phyloP scores from a whole-genome alignment of 2,113 vertebrate genomes.

The Morone chrysops region DNA sequence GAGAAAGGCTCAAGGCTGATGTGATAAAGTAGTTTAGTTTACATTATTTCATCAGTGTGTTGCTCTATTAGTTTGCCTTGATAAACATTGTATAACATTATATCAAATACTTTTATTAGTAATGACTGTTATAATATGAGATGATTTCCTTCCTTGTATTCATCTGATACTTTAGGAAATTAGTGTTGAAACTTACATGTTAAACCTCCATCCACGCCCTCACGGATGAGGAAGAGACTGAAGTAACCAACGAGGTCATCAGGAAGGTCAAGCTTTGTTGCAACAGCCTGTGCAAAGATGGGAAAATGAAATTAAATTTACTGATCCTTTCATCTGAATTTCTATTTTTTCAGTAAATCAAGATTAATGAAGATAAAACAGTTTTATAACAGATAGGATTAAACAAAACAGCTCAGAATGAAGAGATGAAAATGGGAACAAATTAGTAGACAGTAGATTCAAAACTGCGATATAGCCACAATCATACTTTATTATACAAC shows the following conservation, averaged over 20 bases:
- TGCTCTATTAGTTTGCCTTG: not conserved
- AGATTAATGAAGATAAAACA: not conserved
- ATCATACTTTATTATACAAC: not conserved
- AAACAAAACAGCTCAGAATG: not conserved
- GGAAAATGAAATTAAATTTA: not conserved
- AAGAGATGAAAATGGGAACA: not conserved
- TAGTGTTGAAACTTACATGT: conserved; percentile 88
- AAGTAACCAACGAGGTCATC: conserved; percentile 97
- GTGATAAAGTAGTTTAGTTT: conserved; percentile 12
- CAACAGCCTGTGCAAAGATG: conserved; percentile 88
- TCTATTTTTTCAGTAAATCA: not conserved
- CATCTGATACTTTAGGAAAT: not conserved
- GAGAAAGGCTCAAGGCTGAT: conserved; percentile 1
- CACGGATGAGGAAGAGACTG: conserved; percentile 94
- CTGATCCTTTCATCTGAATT: conserved; percentile 1
- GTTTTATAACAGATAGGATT: not conserved
- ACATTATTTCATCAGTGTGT: conserved; percentile 12
- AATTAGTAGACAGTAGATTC: not conserved
- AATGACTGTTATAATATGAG: not conserved
- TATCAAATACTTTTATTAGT: not conserved
- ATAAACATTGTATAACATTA: conserved; percentile 20
- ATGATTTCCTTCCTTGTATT: not conserved
- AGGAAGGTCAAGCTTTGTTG: conserved; percentile 93
- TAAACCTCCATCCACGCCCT: conserved; percentile 90
- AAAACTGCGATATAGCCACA: not conserved